These are phyloP conservation scores for Athripsodes cinereus DNA, from an alignment of 2,888 invertebrate genomes.

Conservation along the genomic window DNA sequence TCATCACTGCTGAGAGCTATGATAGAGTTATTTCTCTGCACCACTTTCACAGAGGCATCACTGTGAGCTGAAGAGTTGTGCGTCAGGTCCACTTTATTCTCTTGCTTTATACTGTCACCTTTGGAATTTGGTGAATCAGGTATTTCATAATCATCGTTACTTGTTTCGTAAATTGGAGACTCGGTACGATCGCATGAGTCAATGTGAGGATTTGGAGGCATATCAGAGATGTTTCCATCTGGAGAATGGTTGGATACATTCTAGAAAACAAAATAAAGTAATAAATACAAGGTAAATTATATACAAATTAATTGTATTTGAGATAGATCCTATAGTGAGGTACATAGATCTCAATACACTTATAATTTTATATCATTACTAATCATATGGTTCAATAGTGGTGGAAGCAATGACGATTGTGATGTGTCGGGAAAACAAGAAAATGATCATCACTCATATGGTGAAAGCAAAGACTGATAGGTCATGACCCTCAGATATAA, in stretches of 20 bases:
- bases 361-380: no score
- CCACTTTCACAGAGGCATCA: slow-evolving; percentile 10
- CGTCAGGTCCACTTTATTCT: background rate
- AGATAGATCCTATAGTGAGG: no score
- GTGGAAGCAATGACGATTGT: no score
- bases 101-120: background rate
- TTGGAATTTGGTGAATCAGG: background rate
- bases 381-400: no score
- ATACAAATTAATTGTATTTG: background rate
- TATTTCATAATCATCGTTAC: background rate
- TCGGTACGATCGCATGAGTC: background rate
- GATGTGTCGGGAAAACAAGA: no score
- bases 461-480: no score
- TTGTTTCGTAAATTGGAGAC: background rate
- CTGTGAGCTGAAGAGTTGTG: background rate
- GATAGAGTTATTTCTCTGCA: slow-evolving; percentile 32
- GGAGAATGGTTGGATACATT: background rate
- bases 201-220: slow-evolving; percentile 20
- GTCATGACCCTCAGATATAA: no score
- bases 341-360: no score
- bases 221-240: slow-evolving; percentile 7
- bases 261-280: slow-evolving; percentile 4
- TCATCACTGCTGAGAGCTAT: slow-evolving; percentile 47
- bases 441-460: no score
- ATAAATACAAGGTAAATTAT: no score